Evolutionary conservation across 2,888 invertebrate genomes (phyloP).

Genomic region (Phengaris alcon): DNA sequence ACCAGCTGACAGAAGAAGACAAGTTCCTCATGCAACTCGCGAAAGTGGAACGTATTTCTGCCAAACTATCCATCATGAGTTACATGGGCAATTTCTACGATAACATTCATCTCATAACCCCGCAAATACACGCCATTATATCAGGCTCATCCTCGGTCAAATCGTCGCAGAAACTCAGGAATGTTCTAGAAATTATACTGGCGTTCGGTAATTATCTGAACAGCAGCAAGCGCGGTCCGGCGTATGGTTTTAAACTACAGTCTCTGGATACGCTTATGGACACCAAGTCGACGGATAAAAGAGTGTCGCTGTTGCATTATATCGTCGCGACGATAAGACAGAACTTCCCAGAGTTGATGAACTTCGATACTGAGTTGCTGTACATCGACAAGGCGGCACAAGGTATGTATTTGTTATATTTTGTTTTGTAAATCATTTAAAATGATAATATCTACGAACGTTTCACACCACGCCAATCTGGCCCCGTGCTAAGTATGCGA

Average conservation of each 20-base stretch:
- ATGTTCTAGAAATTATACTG: constrained; percentile 95
- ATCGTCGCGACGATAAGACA: constrained; percentile 94
- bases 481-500: no score
- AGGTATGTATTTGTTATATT: constrained; percentile 61
- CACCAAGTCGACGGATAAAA: constrained; percentile 97
- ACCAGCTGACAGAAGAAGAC: constrained; percentile 96
- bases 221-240: constrained; percentile 97
- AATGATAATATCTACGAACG: no score
- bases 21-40: constrained; percentile 95
- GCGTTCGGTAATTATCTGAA: constrained; percentile 99
- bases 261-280: constrained; percentile 96
- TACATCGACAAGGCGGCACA: constrained; percentile 98
- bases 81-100: constrained; percentile 99
- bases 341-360: constrained; percentile 93
- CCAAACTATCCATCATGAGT: constrained; percentile 96
- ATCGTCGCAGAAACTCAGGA: constrained; percentile 89
- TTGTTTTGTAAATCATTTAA: neutral
- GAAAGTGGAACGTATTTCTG: constrained; percentile 95
- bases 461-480: no score
- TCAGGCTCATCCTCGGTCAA: constrained; percentile 96
- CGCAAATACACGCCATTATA: constrained; percentile 97
- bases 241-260: constrained; percentile 98
- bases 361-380: constrained; percentile 94
- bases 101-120: constrained; percentile 93
- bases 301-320: constrained; percentile 95